A percentile compares a stretch with the other conserved stretches of the same genome.
phyloP scores from a whole-genome alignment of 2,113 vertebrate species.

The Barbus barbus region DNA sequence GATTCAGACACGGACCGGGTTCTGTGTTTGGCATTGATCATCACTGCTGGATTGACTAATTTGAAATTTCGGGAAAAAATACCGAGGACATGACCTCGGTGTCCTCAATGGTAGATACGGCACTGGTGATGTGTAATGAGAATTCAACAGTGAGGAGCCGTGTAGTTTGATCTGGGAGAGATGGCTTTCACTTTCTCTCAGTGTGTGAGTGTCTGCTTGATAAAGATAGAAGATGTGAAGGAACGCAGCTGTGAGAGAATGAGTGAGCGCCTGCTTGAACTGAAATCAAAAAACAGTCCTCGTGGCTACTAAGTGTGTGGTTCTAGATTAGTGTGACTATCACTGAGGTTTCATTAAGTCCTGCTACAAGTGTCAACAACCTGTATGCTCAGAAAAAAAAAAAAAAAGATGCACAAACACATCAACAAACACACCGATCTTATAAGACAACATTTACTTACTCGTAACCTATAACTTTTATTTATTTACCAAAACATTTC shows the following conservation, averaged over 20 bases:
- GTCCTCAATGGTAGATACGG: no score
- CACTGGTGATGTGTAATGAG: conserved; percentile 18
- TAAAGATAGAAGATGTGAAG: conserved; percentile 20
- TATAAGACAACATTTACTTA: not conserved
- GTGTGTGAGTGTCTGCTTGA: conserved; percentile 12
- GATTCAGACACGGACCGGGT: no score
- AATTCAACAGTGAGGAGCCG: conserved; percentile 18
- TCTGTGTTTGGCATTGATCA: no score
- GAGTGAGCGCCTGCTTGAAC: not conserved
- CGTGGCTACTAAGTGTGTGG: not conserved
- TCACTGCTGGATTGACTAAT: no score
- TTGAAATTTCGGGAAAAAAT: no score
- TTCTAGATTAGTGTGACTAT: not conserved
- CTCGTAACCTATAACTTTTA: not conserved
- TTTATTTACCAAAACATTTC: not conserved
- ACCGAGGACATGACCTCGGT: no score
- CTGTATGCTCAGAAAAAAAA: not conserved
- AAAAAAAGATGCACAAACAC: not conserved
- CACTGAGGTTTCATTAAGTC: not conserved
- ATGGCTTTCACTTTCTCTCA: not conserved
- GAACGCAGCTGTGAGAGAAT: conserved; percentile 2
- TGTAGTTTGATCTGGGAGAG: conserved; percentile 8
- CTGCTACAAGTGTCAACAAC: conserved; percentile 24
- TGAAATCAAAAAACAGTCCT: conserved; percentile 10
- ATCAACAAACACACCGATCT: not conserved